A percentile compares a stretch with the other conserved stretches of the same genome.
phyloP scores from a whole-genome alignment of 30 jellyfish, hydroid and myxozoan species.

The Nemopilema nomurai region DNA sequence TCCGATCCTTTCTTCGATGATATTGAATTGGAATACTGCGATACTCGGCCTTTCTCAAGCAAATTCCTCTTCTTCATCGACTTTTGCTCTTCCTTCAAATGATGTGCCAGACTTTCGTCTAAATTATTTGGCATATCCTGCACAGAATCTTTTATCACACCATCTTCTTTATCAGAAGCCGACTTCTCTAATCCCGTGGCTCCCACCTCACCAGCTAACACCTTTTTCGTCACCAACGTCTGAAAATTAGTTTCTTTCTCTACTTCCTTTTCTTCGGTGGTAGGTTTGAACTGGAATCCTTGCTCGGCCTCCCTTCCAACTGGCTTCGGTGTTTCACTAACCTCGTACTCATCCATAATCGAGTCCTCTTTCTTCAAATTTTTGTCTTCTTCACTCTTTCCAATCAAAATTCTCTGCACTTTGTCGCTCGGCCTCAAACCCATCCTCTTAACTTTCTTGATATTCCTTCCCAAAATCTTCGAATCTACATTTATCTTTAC shows the following conservation, averaged over 20 bases:
- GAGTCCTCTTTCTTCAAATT: slow-evolving; percentile 41
- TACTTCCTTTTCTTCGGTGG: background rate
- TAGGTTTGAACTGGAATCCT: background rate
- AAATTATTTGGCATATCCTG: background rate
- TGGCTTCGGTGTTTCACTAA: slow-evolving; percentile 13
- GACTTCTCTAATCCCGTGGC: background rate
- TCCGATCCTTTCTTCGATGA: slow-evolving; percentile 17
- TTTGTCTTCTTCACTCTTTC: slow-evolving; percentile 21
- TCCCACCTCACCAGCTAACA: background rate
- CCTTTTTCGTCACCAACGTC: background rate
- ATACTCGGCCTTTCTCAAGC: slow-evolving; percentile 13
- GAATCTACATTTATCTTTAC: slow-evolving; percentile 9
- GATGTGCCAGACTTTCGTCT: background rate
- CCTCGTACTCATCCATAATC: slow-evolving; percentile 49
- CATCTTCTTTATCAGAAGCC: background rate
- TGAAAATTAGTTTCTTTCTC: background rate
- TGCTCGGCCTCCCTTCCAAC: slow-evolving; percentile 15
- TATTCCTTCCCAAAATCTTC: slow-evolving; percentile 20
- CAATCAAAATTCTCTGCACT: slow-evolving; percentile 47
- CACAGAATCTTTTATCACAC: background rate
- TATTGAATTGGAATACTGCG: slow-evolving; percentile 31
- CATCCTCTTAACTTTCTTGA: background rate
- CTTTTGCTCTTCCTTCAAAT: background rate
- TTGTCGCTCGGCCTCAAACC: slow-evolving; percentile 45
- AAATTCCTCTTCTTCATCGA: background rate